Evolutionary conservation across 2,888 invertebrate genomes (phyloP), one percentile per base, ranked within the genome.

Genomic region (Lasioglossum vierecki): DNA sequence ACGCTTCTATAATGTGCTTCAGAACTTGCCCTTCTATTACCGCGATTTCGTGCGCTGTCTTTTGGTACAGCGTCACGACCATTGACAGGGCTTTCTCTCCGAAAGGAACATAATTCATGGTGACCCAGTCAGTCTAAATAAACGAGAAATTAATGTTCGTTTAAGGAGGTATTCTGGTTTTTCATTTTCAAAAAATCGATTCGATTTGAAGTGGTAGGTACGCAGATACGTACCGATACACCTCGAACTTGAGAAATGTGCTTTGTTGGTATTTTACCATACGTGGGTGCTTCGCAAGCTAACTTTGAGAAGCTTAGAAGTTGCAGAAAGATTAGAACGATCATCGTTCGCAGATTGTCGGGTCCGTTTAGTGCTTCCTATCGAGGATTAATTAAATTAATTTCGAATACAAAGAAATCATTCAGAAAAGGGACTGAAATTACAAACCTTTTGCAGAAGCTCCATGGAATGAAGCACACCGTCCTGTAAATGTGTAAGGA

Each of bases 391-490:
- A 75, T 41, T 44, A 76, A 63, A 71, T 84, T 78, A 74, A 44
- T 63, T 18, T 35, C 0, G 2, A 72, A n/a, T 49, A 9, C 68
- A 41, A 22, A 41, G 30, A 44, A 41, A 46, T 30, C 15, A 76
- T 72, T 26, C 30, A 39, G 15, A 30, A 39, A 22, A 11, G 41
- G 82, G 84, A 66, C 72, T 3, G 41, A 78, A 63, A 26, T 76
- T 79, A 30, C 46, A 30, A 92, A 97, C 98, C 96, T 98, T 98
- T 93, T 98, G 98, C 78, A 99, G 96, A 44, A 98, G 96, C 89
- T 99, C 98, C 95, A 99, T 97, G 84, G 98, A 97, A 93, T 98
- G 98, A 41, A 98, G 95, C 68, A 98, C 97, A 75, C 98, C 97
- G 92, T 98, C 98, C 94, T 99, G 98, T 82, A 98, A 95, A 13